Evolutionary conservation across 2,113 vertebrate species (phyloP).

Genomic region (Erythrocercus mccallii): DNA sequence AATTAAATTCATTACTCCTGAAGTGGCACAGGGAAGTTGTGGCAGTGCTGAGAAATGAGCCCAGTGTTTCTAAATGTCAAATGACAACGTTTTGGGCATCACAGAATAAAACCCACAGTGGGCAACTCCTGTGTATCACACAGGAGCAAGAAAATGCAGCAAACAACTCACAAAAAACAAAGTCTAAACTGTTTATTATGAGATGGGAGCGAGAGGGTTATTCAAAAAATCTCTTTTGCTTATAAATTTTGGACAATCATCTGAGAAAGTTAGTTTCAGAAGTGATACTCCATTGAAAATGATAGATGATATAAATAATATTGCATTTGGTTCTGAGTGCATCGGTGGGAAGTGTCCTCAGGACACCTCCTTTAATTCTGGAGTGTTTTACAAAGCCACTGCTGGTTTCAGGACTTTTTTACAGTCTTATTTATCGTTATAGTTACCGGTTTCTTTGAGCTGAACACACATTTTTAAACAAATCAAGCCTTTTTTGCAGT

Average conservation of each 20-base stretch:
- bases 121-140: neutral
- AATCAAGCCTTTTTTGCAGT: neutral
- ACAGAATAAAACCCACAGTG: neutral
- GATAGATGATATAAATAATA: neutral
- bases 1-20: neutral
- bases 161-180: neutral
- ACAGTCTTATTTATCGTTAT: neutral
- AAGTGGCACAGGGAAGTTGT: neutral
- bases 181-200: neutral
- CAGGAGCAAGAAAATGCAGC: neutral
- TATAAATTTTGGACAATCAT: neutral
- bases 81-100: fast-evolving
- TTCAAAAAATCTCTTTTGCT: neutral
- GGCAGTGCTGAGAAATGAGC: neutral
- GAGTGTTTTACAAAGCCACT: neutral
- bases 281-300: neutral
- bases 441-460: neutral
- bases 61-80: neutral
- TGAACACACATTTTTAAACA: neutral
- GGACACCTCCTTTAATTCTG: neutral
- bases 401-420: neutral
- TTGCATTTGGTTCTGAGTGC: neutral
- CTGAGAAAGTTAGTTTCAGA: neutral
- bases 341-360: neutral
- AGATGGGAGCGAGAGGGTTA: neutral